Evolutionary conservation across 2,888 invertebrate genomes (phyloP).

Genomic region (Prosapia bicincta): DNA sequence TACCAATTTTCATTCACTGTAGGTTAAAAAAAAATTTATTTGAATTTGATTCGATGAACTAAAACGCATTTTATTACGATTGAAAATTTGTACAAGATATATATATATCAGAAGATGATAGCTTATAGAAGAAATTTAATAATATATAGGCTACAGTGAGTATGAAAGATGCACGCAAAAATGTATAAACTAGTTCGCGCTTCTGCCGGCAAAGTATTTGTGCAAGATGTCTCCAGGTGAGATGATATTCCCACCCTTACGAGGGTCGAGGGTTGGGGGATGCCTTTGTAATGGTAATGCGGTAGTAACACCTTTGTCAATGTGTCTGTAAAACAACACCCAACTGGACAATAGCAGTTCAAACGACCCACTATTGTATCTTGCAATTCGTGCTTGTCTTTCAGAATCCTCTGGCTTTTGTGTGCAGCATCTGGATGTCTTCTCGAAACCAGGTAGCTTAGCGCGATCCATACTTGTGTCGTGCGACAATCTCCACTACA

Average conservation of each 20-base stretch:
- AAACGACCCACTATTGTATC: background rate
- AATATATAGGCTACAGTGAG: no score
- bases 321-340: background rate
- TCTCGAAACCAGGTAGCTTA: background rate
- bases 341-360: background rate
- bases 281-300: background rate
- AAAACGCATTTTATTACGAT: no score
- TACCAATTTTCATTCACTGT: no score
- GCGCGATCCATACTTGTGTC: background rate
- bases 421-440: background rate
- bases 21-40: no score
- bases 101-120: no score
- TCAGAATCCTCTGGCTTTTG: background rate
- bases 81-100: no score
- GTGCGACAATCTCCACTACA: no score
- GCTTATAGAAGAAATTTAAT: no score
- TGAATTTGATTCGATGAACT: no score
- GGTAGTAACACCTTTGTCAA: background rate
- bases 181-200: no score
- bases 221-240: background rate
- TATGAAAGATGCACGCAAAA: no score
- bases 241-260: background rate
- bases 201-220: background rate
- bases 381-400: background rate
- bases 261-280: background rate